A percentile compares a stretch with the other conserved stretches of the same genome.
Conservation (phyloP, 2,113 vertebrate genomes). For the Hippocampus abdominalis region DNA sequence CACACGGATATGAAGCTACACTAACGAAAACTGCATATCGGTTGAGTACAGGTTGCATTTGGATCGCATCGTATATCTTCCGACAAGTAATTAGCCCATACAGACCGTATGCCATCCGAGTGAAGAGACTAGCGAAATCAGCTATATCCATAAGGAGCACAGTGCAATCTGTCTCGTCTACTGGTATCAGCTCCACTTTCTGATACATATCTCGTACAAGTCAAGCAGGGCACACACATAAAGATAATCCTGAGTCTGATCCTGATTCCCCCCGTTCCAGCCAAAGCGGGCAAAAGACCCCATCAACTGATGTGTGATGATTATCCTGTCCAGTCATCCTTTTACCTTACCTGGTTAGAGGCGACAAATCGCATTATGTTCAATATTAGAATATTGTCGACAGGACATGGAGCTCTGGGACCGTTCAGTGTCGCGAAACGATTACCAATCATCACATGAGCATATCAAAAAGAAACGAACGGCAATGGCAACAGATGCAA, state of each 20-base stretch:
- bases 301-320: not conserved
- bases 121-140: constrained; percentile 1
- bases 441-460: not conserved
- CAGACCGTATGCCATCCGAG: constrained; percentile 5
- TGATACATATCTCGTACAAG: constrained; percentile 45
- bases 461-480: not conserved
- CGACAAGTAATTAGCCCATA: constrained; percentile 17
- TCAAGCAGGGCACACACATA: not conserved
- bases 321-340: not conserved
- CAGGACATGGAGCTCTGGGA: not conserved
- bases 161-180: constrained; percentile 39
- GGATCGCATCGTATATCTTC: constrained; percentile 15
- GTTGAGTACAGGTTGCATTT: constrained; percentile 20
- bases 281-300: not conserved
- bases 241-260: not conserved
- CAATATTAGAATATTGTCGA: not conserved
- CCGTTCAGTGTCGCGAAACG: not conserved
- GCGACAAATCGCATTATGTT: not conserved
- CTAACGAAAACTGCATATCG: constrained; percentile 14
- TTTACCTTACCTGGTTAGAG: not conserved
- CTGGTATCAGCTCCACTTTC: constrained; percentile 47
- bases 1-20: constrained; percentile 11
- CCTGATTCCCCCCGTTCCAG: not conserved
- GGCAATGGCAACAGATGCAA: not conserved
- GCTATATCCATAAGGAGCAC: constrained; percentile 43